These are phyloP conservation scores for Crenuchus spilurus DNA, from an alignment of 2,797 vertebrate genomes.

Conservation along the genomic window DNA sequence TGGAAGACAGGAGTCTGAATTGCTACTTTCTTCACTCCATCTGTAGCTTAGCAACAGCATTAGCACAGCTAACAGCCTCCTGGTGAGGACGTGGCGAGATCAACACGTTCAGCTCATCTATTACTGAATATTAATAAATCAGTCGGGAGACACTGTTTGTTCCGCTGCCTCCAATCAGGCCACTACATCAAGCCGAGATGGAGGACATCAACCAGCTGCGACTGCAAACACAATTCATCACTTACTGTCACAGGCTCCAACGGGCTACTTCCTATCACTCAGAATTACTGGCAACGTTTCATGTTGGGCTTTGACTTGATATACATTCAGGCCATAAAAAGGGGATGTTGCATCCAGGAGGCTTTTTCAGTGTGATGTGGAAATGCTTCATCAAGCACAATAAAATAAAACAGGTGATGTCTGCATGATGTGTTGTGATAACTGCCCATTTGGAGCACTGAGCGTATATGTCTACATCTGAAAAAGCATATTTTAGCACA, in stretches of 20 bases:
- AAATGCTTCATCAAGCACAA: constrained; percentile 1
- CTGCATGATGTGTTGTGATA: background rate
- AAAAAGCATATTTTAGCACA: background rate
- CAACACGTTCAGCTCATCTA: constrained; percentile 42
- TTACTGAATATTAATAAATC: constrained; percentile 53
- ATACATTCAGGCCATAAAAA: constrained; percentile 14
- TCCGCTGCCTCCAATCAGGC: constrained; percentile 21
- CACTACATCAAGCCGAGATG: background rate
- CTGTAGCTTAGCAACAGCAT: constrained; percentile 58
- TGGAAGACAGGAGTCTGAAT: constrained; percentile 38
- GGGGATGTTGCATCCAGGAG: background rate
- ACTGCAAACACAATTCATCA: constrained; percentile 18
- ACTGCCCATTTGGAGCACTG: background rate
- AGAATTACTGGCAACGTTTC: background rate
- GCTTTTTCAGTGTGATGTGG: background rate
- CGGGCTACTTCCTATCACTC: background rate
- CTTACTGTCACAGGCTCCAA: background rate
- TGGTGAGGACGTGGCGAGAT: constrained; percentile 8
- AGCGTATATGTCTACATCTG: background rate
- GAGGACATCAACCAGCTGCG: background rate
- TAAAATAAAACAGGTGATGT: background rate
- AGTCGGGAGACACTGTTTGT: constrained; percentile 26
- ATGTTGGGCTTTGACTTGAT: constrained; percentile 6
- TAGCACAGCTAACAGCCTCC: constrained; percentile 11
- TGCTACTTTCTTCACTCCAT: constrained; percentile 34